These are phyloP conservation scores for Oceanites oceanicus DNA, from an alignment of 2,113 vertebrate genomes.

Conservation along the genomic window DNA sequence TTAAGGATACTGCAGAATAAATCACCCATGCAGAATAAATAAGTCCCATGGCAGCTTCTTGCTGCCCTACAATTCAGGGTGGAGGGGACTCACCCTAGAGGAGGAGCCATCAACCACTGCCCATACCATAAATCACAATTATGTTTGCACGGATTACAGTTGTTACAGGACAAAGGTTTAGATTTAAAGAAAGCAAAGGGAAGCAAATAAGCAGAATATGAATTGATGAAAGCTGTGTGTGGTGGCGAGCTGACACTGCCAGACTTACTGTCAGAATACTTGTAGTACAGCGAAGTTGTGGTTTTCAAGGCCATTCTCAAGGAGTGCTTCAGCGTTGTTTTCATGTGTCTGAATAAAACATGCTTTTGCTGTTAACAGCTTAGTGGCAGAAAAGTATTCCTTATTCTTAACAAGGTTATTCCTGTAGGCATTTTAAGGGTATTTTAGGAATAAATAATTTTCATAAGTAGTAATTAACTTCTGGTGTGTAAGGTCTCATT, in stretches of 20 bases:
- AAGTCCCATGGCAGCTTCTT: neutral
- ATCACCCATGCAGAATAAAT: neutral
- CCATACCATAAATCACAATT: neutral
- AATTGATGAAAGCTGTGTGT: neutral
- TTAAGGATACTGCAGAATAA: neutral
- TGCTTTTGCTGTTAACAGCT: neutral
- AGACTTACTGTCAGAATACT: neutral
- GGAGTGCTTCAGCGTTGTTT: neutral
- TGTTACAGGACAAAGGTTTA: neutral
- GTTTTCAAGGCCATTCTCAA: neutral
- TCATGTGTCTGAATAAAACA: neutral
- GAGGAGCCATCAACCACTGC: neutral
- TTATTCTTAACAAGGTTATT: neutral
- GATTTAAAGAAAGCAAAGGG: neutral
- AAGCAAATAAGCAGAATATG: neutral
- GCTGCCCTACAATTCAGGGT: neutral
- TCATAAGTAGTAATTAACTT: neutral
- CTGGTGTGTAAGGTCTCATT: neutral
- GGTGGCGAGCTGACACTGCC: neutral
- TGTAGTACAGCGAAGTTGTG: neutral
- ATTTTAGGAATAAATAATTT: neutral
- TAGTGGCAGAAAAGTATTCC: neutral
- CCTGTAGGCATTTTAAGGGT: neutral
- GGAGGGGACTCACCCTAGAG: neutral
- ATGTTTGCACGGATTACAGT: neutral